Base-by-base conservation (phyloP, 2,888 invertebrate genomes). In the Drosophila aldrichi region DNA sequence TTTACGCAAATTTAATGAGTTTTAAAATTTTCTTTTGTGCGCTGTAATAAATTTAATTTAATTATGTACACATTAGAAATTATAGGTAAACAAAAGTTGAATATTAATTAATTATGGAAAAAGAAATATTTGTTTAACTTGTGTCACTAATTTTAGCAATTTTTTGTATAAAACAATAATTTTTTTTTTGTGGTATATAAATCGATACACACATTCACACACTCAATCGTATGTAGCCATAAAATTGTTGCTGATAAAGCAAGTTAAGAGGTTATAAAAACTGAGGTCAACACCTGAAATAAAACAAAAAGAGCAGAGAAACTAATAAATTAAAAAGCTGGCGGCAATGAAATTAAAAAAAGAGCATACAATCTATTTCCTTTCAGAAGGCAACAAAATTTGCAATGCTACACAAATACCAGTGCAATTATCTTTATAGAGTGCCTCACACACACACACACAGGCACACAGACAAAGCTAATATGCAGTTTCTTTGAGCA, bases 401-500 rank as follows among this genome's bases (percentile, higher is more conserved):
- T 78, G 52, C 41, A 63, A 63, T 64, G 62, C 64, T 32, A 51
- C 40, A 60, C 41, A 40, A 22, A 52, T 9, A 60, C 52, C 62
- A 49, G 14, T 40, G 38, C 40, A 59, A 56, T 57, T 62, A 56
- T 52, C 44, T 52, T 60, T 70, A 61, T 55, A 74, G 61, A 69
- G 41, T 74, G 62, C 70, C 70, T 3, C 29, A 48, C 41, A 36
- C 40, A 51, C 20, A 44, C 20, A 29, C 18, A 12, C 5, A 22
- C 29, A 41, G 18, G 10, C 12, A 36, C 12, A 36, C 36, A 48
- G 62, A 58, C 70, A 81, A 76, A 83, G 84, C 79, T 83, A 84
- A 88, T 85, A 83, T 87, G 79, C 72, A 73, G 76, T 69, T 74
- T 71, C 62, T 79, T 79, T 75, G 66, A 66, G 65, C 34, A 52